These are phyloP conservation scores for Leucophenga montana DNA, from an alignment of 2,888 invertebrate species.

Conservation along the genomic window DNA sequence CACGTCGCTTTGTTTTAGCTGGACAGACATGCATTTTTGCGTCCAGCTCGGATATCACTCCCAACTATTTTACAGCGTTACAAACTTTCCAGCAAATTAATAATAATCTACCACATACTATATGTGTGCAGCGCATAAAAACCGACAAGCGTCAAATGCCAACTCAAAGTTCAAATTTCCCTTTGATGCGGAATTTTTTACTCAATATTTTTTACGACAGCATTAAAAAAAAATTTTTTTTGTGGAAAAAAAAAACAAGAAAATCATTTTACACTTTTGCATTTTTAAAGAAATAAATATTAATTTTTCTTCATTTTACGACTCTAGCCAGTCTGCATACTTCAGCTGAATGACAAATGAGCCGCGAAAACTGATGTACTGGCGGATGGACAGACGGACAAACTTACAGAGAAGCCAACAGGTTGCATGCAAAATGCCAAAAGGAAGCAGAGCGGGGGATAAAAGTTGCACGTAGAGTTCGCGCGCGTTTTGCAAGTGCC, in stretches of 20 bases:
- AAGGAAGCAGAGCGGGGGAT: not conserved
- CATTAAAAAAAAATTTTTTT: not conserved
- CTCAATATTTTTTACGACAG: not conserved
- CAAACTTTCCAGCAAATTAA: not conserved
- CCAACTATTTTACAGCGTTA: not conserved
- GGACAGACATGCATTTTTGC: too few species aligned
- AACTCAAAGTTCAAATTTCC: conserved; percentile 35
- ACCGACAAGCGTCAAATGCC: conserved; percentile 6
- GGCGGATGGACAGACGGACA: conserved; percentile 40
- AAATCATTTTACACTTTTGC: not conserved
- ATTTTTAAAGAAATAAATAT: conserved; percentile 2
- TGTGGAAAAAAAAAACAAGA: not conserved
- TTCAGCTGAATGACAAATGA: conserved; percentile 66
- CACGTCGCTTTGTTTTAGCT: too few species aligned
- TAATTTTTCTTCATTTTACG: conserved; percentile 45
- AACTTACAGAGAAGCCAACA: too few species aligned
- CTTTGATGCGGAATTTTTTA: not conserved
- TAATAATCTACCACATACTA: not conserved
- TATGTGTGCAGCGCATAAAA: not conserved
- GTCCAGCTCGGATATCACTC: too few species aligned
- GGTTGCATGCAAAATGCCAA: not conserved
- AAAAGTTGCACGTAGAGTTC: not conserved
- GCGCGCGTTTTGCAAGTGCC: conserved; percentile 6
- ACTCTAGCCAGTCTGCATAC: conserved; percentile 49
- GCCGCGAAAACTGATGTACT: conserved; percentile 50